Evolutionary conservation across 1,140 invertebrate species (phyloP).

Genomic region (Archivesica marissinica): DNA sequence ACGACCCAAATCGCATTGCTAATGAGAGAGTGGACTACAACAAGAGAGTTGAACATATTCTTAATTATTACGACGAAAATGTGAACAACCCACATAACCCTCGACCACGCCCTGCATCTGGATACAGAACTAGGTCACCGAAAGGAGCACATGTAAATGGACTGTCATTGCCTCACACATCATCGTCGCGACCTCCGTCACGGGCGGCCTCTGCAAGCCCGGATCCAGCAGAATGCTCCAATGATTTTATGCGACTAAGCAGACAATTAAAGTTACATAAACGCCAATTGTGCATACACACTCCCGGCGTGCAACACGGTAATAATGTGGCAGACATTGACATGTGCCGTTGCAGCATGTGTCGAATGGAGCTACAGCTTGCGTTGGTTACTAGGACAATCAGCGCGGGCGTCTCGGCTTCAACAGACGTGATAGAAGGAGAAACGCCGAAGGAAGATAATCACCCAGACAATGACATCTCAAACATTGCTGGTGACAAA

Average conservation of each 20-base stretch:
- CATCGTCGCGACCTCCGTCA: constrained; percentile 33
- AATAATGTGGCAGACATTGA: constrained; percentile 55
- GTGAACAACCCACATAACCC: constrained; percentile 46
- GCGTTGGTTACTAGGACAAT: constrained; percentile 61
- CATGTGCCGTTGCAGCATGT: constrained; percentile 72
- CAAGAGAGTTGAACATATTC: constrained; percentile 70
- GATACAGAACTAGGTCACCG: constrained; percentile 2
- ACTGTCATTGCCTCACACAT: constrained; percentile 53
- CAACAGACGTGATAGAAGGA: neutral
- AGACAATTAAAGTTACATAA: constrained; percentile 67
- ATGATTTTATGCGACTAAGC: constrained; percentile 68
- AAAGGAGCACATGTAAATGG: constrained; percentile 50
- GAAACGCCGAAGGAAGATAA: neutral
- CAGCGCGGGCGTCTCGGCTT: neutral
- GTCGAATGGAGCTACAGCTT: constrained; percentile 71
- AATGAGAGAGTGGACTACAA: constrained; percentile 71
- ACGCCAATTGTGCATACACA: constrained; percentile 72
- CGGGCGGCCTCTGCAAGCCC: constrained; percentile 3
- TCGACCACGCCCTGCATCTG: constrained; percentile 27
- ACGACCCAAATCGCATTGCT: constrained; percentile 49
- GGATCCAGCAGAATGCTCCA: neutral
- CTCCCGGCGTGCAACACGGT: constrained; percentile 59
- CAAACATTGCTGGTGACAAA: neutral
- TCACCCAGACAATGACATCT: neutral
- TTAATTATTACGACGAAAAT: constrained; percentile 73